Evolutionary conservation across 2,113 vertebrate species (phyloP), one percentile per base, ranked within the genome.

Genomic region (Cygnus buccinator): DNA sequence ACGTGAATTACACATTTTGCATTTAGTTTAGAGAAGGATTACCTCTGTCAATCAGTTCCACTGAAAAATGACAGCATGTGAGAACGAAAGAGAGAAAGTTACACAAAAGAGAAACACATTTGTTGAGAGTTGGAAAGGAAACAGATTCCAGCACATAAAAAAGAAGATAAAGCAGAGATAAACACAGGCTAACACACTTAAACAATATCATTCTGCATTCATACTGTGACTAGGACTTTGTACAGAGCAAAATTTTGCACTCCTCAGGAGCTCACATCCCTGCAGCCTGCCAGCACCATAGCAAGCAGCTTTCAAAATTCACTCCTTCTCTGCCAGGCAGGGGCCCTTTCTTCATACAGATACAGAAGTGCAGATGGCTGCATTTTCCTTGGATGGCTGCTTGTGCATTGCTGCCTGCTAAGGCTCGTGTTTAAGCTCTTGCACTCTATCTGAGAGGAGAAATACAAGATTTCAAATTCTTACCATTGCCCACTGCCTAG

Each of bases 401-500:
- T 25, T 4, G 12, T 3, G 31, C 23, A 1, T 2, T 13, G 33
- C 57, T 31, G 58, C 43, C 77, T 37, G 25, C 61, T 11, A 5
- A 17, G 39, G 58, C 18, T 58, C 4, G 21, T 0, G 5, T 37
- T n/a, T 7, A n/a, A 75, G 58, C 43, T 54, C 75, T 8, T 6
- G 10, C 9, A 1, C 22, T 22, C 19, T 23, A 2, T 5, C 43
- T 5, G 16, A 5, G 39, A 25, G 35, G 41, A 43, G 37, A 26
- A 35, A 44, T 0, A 2, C 10, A 29, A 9, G 7, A 1, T 4
- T 16, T 3, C 39, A 57, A 31, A 3, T 9, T 62, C 98, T 97
- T 85, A 99, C 99, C 99, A 99, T 98, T 33, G 99, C 98, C 99
- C 99, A 99, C 92, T 99, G 98, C 15, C 98, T 97, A 26, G 99